phyloP scores from a whole-genome alignment of 2,888 invertebrate species.

The Cybosia mesomella region DNA sequence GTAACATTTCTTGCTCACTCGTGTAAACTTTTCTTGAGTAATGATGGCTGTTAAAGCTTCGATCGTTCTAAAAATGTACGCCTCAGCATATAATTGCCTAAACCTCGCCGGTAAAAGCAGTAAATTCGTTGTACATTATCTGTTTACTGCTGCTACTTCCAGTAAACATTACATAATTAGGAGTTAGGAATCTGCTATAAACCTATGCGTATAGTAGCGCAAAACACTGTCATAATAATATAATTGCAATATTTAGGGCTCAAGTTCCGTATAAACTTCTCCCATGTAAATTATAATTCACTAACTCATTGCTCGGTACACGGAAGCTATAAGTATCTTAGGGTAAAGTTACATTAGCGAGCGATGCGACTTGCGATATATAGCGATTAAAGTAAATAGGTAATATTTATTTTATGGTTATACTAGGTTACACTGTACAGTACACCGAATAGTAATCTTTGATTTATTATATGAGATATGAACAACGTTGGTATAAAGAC shows the following conservation, averaged over 20 bases:
- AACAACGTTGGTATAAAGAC: no score
- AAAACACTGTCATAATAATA: neutral
- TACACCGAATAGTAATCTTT: no score
- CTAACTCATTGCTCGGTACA: neutral
- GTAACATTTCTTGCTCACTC: slow-evolving; percentile 54
- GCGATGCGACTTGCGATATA: neutral
- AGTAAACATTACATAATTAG: neutral
- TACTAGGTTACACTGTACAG: no score
- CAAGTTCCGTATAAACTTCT: slow-evolving; percentile 43
- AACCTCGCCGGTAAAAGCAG: slow-evolving; percentile 16
- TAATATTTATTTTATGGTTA: no score
- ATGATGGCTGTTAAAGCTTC: slow-evolving; percentile 52
- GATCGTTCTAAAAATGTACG: slow-evolving; percentile 48
- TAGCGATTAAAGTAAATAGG: neutral
- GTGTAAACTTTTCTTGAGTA: slow-evolving; percentile 60
- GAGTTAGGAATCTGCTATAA: neutral
- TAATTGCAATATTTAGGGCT: slow-evolving; percentile 42
- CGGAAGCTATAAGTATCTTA: neutral
- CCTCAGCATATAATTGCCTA: slow-evolving; percentile 28
- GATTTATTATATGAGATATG: no score
- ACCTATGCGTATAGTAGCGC: neutral
- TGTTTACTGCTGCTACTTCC: slow-evolving; percentile 15
- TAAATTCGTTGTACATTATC: slow-evolving; percentile 27
- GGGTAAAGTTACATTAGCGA: neutral
- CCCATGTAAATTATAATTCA: slow-evolving; percentile 17